A percentile compares a stretch with the other conserved stretches of the same genome.
These are phyloP conservation scores for Sinella curviseta DNA, from an alignment of 1,140 invertebrate genomes.

Conservation along the genomic window DNA sequence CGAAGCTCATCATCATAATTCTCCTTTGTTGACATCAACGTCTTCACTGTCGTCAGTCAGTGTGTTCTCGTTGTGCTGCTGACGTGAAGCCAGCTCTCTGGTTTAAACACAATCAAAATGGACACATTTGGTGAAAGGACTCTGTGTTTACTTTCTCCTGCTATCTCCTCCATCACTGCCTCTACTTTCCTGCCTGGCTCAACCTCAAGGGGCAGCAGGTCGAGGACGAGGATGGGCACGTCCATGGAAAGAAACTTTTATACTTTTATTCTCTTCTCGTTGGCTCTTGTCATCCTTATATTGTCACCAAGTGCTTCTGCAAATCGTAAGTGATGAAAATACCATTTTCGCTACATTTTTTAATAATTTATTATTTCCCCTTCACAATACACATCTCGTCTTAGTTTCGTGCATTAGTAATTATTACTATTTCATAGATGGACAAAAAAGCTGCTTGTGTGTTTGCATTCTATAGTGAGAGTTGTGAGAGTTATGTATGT, in stretches of 20 bases:
- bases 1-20: too few species aligned
- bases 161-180: conserved; percentile 12
- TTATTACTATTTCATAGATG: too few species aligned
- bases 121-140: conserved; percentile 25
- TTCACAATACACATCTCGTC: too few species aligned
- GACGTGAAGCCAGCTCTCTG: background rate
- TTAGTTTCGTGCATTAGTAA: too few species aligned
- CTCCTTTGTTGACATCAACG: background rate
- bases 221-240: conserved; percentile 25
- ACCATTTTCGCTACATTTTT: background rate
- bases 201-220: conserved; percentile 19
- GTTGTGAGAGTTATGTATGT: too few species aligned
- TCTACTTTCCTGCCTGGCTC: conserved; percentile 23
- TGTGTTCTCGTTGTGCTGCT: background rate
- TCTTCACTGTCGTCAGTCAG: background rate
- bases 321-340: conserved; percentile 31
- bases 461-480: too few species aligned
- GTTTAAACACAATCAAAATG: conserved; percentile 1
- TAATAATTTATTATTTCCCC: background rate
- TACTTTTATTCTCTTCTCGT: conserved; percentile 31
- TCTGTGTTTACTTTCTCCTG: conserved; percentile 22
- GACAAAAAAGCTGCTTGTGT: background rate
- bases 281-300: conserved; percentile 40
- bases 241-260: conserved; percentile 21
- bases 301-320: conserved; percentile 44